Base-by-base conservation (phyloP, 2,797 vertebrate species). In the Emys orbicularis region DNA sequence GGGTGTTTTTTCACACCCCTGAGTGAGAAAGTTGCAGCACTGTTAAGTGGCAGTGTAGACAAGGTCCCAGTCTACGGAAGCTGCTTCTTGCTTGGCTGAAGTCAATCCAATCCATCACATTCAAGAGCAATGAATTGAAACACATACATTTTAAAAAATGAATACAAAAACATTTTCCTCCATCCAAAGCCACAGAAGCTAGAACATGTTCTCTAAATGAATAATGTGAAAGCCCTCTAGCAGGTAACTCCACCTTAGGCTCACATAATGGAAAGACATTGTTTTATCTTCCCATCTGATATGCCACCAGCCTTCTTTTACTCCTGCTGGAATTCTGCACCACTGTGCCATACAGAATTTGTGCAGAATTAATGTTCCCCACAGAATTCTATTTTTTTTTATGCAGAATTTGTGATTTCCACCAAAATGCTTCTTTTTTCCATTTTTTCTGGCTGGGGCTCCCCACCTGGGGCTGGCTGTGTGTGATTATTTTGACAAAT, bases 201-300 rank as follows among this genome's bases (percentile, higher is more conserved):
- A 72, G 95, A 90, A 82, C 47, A 89, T 79, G 37, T 56, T 18
- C 5, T 81, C 76, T 83, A 85, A 93, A 74, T 52, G 52, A 81
- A 44, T 12, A 49, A 41, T 57, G 53, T 12, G 2, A 44, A 47
- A 52, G 50, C 1, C 88, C 50, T n/a, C 77, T 87, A 15, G 1
- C 94, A 90, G 90, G 88, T 88, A 83, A 56, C 83, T 84, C 90
- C 93, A 94, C 93, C 95, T 53, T 93, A 80, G 87, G 61, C 27
- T 84, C 57, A 0, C n/a, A 1, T 2, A 13, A 5, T 49, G 59
- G 83, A 86, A 77, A 56, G 50, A 92, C 61, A 59, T 76, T 49
- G 5, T 18, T 91, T 89, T 97, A 89, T 96, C 95, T 96, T 95
- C 91, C 59, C 79, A 88, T 96, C 95, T 94, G 79, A 95, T 94